Conservation (phyloP, 2,113 vertebrate genomes). For the Xenus cinereus region DNA sequence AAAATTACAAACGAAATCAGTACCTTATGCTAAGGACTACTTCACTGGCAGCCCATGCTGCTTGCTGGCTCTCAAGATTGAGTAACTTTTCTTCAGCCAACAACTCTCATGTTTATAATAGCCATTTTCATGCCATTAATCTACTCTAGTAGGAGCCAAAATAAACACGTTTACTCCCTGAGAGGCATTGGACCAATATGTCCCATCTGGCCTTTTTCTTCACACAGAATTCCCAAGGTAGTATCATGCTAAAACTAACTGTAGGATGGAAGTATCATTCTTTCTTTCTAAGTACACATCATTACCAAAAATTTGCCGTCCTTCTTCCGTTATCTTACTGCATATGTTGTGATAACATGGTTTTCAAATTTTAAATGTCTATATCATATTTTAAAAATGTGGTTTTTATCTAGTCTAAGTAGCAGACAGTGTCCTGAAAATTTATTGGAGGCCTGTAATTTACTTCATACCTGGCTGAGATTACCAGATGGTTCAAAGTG, state of each 20-base stretch:
- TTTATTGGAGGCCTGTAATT: not conserved
- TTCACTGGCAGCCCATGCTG: not conserved
- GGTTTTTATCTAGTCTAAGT: not conserved
- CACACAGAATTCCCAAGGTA: not conserved
- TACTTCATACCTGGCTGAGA: not conserved
- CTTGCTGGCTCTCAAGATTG: not conserved
- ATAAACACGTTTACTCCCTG: not conserved
- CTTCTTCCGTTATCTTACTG: not conserved
- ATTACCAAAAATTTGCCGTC: not conserved
- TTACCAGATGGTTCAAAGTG: constrained; percentile 23
- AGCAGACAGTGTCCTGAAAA: not conserved
- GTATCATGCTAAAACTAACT: not conserved
- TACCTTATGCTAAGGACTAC: not conserved
- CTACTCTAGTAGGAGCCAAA: not conserved
- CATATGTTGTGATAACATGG: not conserved
- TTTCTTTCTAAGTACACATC: not conserved
- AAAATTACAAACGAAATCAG: not conserved
- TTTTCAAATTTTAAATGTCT: not conserved
- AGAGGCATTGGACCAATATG: not conserved
- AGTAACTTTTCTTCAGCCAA: not conserved
- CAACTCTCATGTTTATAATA: not conserved
- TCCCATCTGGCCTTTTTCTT: not conserved
- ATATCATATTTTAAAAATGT: not conserved
- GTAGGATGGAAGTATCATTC: not conserved
- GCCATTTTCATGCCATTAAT: not conserved